These are phyloP conservation scores for western clawed frog (Xenopus tropicalis) DNA, from an alignment of 2,113 vertebrate species.

Conservation along the genomic window UCB_Xtro_10.0 CM004443.2:113415501-113416000, in stretches of 20 bases:
- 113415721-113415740: slow-evolving; percentile 36
- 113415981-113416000: slow-evolving; percentile 64
- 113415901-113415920: slow-evolving; percentile 50
- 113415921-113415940: slow-evolving; percentile 27
- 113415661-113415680: slow-evolving; percentile 9
- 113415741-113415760: not conserved
- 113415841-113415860: slow-evolving; percentile 54
- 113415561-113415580: slow-evolving; percentile 18
- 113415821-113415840: slow-evolving; percentile 61
- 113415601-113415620: slow-evolving; percentile 20
- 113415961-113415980: slow-evolving; percentile 65
- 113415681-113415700: slow-evolving; percentile 22
- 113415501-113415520: no score
- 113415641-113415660: slow-evolving; percentile 16
- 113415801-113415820: slow-evolving; percentile 23
- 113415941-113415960: slow-evolving; percentile 50
- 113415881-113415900: slow-evolving; percentile 72
- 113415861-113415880: slow-evolving; percentile 63
- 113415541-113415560: not conserved
- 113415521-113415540: not conserved
- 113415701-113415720: not conserved
- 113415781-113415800: slow-evolving; percentile 1
- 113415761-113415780: not conserved
- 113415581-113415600: slow-evolving; percentile 28
- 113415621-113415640: slow-evolving; percentile 20